Percentiles rank a stretch among this genome's conserved stretches.
phyloP scores from a whole-genome alignment of 2,888 invertebrate species.

The Philereme transversata region DNA sequence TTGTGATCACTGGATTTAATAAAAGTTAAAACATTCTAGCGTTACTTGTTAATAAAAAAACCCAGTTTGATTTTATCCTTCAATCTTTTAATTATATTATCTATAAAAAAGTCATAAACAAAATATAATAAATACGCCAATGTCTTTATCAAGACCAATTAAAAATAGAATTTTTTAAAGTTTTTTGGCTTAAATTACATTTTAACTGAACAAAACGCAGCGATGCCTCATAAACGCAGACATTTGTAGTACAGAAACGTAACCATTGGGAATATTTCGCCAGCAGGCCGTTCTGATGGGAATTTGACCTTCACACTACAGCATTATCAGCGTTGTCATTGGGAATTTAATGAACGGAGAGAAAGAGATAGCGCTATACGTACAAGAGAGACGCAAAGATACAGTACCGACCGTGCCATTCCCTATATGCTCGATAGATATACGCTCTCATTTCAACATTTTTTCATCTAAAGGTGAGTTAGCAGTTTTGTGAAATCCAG shows the following conservation, averaged over 20 bases:
- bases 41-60: too few species aligned
- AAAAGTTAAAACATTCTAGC: too few species aligned
- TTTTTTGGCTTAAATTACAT: slow-evolving; percentile 1
- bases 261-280: slow-evolving; percentile 24
- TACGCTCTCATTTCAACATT: slow-evolving; percentile 20
- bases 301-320: slow-evolving; percentile 28
- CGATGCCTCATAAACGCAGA: not conserved
- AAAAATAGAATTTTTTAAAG: not conserved
- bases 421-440: slow-evolving; percentile 10
- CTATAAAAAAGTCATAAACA: too few species aligned
- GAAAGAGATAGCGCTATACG: slow-evolving; percentile 12
- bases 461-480: slow-evolving; percentile 8
- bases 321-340: slow-evolving; percentile 21
- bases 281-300: slow-evolving; percentile 19
- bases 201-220: not conserved
- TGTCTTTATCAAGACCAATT: not conserved
- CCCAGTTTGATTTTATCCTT: too few species aligned
- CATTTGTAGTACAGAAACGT: slow-evolving; percentile 18
- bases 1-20: too few species aligned
- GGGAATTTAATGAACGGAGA: slow-evolving; percentile 16
- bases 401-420: slow-evolving; percentile 10
- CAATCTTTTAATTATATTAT: too few species aligned
- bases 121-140: too few species aligned
- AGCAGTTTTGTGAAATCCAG: not conserved
- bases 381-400: slow-evolving; percentile 14